Evolutionary conservation across 2,113 vertebrate species (phyloP), one percentile per base, ranked within the genome.

Genomic region (Numenius arquata): DNA sequence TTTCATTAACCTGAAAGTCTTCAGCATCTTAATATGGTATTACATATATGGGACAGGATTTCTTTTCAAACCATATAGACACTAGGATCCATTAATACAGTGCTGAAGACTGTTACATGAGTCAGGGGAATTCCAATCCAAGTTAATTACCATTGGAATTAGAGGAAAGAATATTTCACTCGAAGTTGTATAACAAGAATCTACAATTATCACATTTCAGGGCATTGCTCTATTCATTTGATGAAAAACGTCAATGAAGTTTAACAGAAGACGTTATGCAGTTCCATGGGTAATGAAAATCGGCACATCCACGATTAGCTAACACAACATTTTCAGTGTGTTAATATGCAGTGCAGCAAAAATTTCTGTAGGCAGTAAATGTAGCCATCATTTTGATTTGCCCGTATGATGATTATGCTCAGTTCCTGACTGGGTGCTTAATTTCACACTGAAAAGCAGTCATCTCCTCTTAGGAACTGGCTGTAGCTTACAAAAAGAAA

Each of bases 101-200:
- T 62, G 80, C 76, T 86, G 81, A 93, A 96, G 82, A 96, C 62
- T 81, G 71, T 83, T 94, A 93, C 75, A 79, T 55, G 90, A 96
- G 89, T 95, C 95, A 91, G 52, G 94, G 85, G 94, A 97, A 95
- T 97, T 96, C 85, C 40, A 93, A 91, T 92, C 94, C 62, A 95
- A 96, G 81, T 97, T 97, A 97, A 97, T 98, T 97, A 97, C 85
- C 91, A 89, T 78, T 96, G 63, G 96, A 97, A 97, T 97, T 96
- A 95, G 79, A 94, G 75, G 74, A 88, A 94, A 80, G 72, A 89
- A 89, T 92, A 89, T 90, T 96, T 90, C 92, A 96, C 87, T 85
- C 16, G 0, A 94, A 97, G 89, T 96, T 94, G 87, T 95, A 85
- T 68, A 80, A 93, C 85, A 95, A 87, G 87, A 95, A 87, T 91